Conservation (phyloP, 2,888 invertebrate genomes). For the Ypsolopha sequella region DNA sequence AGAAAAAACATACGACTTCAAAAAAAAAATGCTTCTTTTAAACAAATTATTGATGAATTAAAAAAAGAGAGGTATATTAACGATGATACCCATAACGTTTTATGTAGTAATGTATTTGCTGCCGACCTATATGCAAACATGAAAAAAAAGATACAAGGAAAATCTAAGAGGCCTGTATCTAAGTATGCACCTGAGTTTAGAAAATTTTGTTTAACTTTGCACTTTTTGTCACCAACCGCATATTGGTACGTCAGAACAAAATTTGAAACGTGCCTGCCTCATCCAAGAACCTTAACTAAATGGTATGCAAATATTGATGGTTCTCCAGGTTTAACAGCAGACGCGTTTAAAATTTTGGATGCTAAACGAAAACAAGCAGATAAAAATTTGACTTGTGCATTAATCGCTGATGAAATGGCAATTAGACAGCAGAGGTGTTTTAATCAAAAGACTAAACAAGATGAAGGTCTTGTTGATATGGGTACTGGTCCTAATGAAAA, state of each 20-base stretch:
- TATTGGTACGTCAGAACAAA: constrained; percentile 5
- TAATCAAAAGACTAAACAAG: constrained; percentile 9
- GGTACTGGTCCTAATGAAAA: neutral
- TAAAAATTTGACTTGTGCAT: constrained; percentile 6
- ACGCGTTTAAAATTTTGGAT: constrained; percentile 1
- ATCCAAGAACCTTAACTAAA: constrained; percentile 7
- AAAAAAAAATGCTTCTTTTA: too few species aligned
- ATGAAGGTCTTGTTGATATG: neutral
- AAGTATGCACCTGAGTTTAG: too few species aligned
- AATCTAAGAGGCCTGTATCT: too few species aligned
- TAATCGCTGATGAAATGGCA: constrained; percentile 16
- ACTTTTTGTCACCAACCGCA: too few species aligned
- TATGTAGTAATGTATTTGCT: too few species aligned
- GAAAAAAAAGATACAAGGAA: too few species aligned
- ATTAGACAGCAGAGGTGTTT: constrained; percentile 7
- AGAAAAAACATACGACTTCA: too few species aligned
- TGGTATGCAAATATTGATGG: constrained; percentile 7
- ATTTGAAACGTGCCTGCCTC: constrained; percentile 8
- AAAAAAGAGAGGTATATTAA: too few species aligned
- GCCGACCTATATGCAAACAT: too few species aligned
- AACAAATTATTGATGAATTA: too few species aligned
- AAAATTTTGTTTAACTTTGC: too few species aligned
- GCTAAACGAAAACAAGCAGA: neutral
- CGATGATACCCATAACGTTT: too few species aligned
- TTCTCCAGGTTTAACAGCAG: constrained; percentile 8